Evolutionary conservation across 2,113 vertebrate genomes (phyloP).

Genomic region (Lates calcarifer): DNA sequence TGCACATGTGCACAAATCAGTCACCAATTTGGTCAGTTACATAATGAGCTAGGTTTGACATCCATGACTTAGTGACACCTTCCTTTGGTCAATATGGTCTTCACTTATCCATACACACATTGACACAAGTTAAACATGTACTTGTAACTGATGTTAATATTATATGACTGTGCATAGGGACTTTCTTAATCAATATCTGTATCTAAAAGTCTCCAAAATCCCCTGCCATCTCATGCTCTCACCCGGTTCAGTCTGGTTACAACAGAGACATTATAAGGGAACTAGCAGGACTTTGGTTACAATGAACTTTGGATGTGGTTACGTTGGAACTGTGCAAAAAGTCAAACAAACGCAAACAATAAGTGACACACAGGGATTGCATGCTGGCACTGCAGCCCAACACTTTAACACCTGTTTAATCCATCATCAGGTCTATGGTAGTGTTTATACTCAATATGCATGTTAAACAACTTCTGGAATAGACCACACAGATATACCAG

Average conservation of each 20-base stretch:
- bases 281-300: too few relatives aligned
- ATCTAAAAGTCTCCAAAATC: background rate
- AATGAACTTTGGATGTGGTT: slow-evolving; percentile 66
- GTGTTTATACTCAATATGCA: too few relatives aligned
- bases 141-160: background rate
- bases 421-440: background rate
- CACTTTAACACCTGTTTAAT: background rate
- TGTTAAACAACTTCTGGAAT: background rate
- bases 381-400: background rate
- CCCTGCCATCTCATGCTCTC: background rate
- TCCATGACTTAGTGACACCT: background rate
- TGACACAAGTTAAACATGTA: background rate
- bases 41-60: too few relatives aligned
- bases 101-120: background rate
- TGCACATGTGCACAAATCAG: background rate
- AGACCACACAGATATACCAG: background rate
- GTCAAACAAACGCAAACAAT: slow-evolving; percentile 40
- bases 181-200: slow-evolving; percentile 4
- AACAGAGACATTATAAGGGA: too few relatives aligned
- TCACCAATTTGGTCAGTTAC: background rate
- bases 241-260: background rate
- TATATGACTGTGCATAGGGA: background rate
- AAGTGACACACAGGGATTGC: background rate
- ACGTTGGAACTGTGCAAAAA: slow-evolving; percentile 57
- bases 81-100: background rate